Evolutionary conservation across 2,888 invertebrate genomes (phyloP).

Genomic region (Thera obeliscata): DNA sequence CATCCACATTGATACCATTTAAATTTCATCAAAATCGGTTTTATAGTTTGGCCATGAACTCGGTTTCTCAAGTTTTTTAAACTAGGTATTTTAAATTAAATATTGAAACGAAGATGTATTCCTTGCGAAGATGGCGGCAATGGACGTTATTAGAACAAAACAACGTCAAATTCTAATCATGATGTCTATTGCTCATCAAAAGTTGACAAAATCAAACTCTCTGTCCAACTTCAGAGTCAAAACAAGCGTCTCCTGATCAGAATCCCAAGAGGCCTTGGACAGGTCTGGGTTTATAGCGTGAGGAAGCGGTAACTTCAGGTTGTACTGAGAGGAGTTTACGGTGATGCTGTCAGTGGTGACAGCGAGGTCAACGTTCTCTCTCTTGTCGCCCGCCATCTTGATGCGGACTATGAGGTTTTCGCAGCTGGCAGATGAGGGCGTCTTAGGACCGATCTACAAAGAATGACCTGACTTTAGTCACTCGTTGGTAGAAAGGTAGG

Average conservation of each 20-base stretch:
- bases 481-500: background rate
- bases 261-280: constrained; percentile 92
- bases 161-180: constrained; percentile 14
- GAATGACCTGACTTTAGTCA: constrained; percentile 8
- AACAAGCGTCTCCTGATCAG: constrained; percentile 85
- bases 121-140: too few species aligned
- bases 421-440: constrained; percentile 91
- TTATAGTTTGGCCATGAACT: too few species aligned
- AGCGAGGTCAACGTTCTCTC: constrained; percentile 89
- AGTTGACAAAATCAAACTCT: constrained; percentile 94
- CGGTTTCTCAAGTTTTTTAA: too few species aligned
- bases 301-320: constrained; percentile 90
- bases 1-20: too few species aligned
- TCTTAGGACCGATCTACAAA: constrained; percentile 90
- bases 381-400: constrained; percentile 89
- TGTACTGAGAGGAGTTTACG: constrained; percentile 86
- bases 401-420: constrained; percentile 93
- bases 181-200: constrained; percentile 77
- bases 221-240: constrained; percentile 90
- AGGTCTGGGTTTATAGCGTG: constrained; percentile 92
- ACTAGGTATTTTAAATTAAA: too few species aligned
- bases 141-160: background rate
- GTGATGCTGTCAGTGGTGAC: constrained; percentile 86
- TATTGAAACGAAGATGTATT: too few species aligned
- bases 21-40: too few species aligned